Evolutionary conservation across 2,797 vertebrate genomes (phyloP).

Genomic region (Pangasius krempfi): DNA sequence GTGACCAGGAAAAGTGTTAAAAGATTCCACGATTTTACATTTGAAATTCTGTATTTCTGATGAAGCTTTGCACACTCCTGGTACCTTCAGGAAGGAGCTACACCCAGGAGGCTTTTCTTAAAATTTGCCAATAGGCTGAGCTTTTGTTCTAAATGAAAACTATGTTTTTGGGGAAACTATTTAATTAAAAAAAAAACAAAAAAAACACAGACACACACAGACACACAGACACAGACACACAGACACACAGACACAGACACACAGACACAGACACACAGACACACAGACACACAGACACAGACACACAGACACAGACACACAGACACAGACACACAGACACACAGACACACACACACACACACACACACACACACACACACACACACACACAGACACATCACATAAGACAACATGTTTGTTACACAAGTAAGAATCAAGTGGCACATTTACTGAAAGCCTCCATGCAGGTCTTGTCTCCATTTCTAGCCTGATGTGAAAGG

Average conservation of each 20-base stretch:
- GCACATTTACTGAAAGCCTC: constrained; percentile 20
- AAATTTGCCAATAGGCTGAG: neutral
- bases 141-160: neutral
- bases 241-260: too few relatives aligned
- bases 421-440: constrained; percentile 33
- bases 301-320: too few relatives aligned
- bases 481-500: constrained; percentile 11
- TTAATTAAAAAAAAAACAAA: neutral
- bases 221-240: too few relatives aligned
- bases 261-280: too few relatives aligned
- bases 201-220: too few relatives aligned
- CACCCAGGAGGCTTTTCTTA: neutral
- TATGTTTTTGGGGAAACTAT: neutral
- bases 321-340: too few relatives aligned
- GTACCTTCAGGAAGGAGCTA: neutral
- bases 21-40: neutral
- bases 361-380: too few relatives aligned
- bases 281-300: too few relatives aligned
- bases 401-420: constrained; percentile 15
- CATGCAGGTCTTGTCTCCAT: constrained; percentile 1
- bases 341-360: too few relatives aligned
- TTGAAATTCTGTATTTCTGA: neutral
- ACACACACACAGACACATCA: neutral
- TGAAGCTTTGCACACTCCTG: neutral
- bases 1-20: neutral